A percentile compares a stretch with the other conserved stretches of the same genome.
Conservation (phyloP, 2,888 invertebrate genomes). For the Rhagonycha lutea region DNA sequence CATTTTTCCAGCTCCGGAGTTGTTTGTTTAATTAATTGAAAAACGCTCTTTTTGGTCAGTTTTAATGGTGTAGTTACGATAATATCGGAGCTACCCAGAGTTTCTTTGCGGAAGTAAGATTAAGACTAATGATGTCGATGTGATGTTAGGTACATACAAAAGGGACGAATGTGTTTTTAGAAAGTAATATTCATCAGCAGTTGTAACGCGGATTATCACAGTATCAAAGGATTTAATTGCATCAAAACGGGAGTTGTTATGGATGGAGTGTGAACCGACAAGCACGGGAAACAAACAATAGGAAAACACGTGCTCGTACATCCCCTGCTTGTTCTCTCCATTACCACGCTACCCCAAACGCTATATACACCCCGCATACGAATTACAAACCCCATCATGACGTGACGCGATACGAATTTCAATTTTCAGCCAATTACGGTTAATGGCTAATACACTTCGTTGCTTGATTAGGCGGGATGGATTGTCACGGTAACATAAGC, state of each 20-base stretch:
- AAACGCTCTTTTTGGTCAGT: conserved; percentile 42
- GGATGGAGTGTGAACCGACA: conserved; percentile 27
- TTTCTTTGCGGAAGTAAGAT: neutral
- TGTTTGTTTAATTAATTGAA: conserved; percentile 48
- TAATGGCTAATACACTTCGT: conserved; percentile 30
- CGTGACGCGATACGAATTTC: conserved; percentile 30
- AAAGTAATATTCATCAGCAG: neutral
- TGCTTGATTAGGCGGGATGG: conserved; percentile 28
- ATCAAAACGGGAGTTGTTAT: conserved; percentile 25
- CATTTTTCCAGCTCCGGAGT: conserved; percentile 47
- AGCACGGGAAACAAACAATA: conserved; percentile 28
- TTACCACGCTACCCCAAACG: conserved; percentile 24
- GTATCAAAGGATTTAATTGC: conserved; percentile 21
- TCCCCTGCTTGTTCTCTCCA: conserved; percentile 28
- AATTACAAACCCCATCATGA: conserved; percentile 27
- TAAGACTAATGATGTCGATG: neutral
- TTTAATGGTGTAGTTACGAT: conserved; percentile 42
- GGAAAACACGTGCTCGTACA: conserved; percentile 30
- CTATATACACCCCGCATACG: conserved; percentile 28
- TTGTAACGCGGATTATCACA: conserved; percentile 12
- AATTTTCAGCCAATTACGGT: conserved; percentile 31
- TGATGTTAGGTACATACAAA: neutral
- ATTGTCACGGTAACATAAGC: conserved; percentile 29
- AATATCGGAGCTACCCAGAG: neutral
- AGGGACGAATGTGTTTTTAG: neutral